Evolutionary conservation across 2,113 vertebrate genomes (phyloP), one percentile per base, ranked within the genome.

Genomic region (Colistium nudipinnis): DNA sequence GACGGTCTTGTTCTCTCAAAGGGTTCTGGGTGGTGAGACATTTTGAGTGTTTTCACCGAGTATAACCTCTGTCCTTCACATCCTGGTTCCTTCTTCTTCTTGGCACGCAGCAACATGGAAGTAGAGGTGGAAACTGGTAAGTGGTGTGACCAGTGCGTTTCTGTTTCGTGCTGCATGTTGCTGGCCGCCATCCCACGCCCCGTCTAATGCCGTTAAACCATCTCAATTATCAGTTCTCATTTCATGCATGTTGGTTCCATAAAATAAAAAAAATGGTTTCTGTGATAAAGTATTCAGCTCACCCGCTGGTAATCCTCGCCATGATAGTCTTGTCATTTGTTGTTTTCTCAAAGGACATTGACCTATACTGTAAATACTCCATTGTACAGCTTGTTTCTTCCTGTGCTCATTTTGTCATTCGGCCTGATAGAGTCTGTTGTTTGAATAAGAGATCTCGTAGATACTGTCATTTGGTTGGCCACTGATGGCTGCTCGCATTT

Each of bases 101-200:
- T 85, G 66, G 13, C 78, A 85, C 61, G 70, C 92, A 93, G 93
- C 90, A 93, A 86, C 84, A 87, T 90, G 90, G 93, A 93, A 60
- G 87, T 85, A 52, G 90, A 92, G 41, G 85, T 88, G 86, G 90
- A 92, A 62, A 57, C 87, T 14, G 89, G 92, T 92, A 84, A 89
- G 90, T 90, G 57, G 68, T 43, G 89, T 90, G 56, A 69, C 41
- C 7, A 7, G 14, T 30, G 16, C 62, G 10, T 57, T 39, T 9
- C 64, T 55, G 12, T 44, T 51, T 31, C 2, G 10, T 8, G 3
- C 11, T 22, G 39, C 39, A 54, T 27, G 60, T 56, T 64, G 16
- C 49, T 35, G 38, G 39, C 60, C 7, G 16, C 30, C 38, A 10
- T 30, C 6, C 44, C 17, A 31, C 33, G n/a, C 16, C 3, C 13